A percentile compares a stretch with the other conserved stretches of the same genome.
phyloP scores from a whole-genome alignment of 2,113 vertebrate species.

The Gavia stellata region DNA sequence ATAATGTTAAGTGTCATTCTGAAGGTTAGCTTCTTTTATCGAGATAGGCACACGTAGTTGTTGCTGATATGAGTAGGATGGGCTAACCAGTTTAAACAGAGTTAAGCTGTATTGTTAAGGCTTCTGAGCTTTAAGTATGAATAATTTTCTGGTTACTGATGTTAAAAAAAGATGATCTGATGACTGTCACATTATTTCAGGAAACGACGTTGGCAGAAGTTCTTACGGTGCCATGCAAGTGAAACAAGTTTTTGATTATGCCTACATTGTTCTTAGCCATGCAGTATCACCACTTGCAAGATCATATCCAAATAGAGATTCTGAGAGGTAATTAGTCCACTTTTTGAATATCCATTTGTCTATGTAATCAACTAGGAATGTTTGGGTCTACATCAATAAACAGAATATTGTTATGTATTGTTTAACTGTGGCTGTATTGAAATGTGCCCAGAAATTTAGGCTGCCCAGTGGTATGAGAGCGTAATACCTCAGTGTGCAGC shows the following conservation, averaged over 20 bases:
- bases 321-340: conserved; percentile 83
- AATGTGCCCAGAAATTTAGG: background rate
- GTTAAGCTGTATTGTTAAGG: background rate
- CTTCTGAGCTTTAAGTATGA: background rate
- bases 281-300: conserved; percentile 93
- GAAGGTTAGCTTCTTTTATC: background rate
- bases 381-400: background rate
- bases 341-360: conserved; percentile 33
- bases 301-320: conserved; percentile 92
- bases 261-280: conserved; percentile 92
- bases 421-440: background rate
- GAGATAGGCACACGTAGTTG: background rate
- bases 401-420: background rate
- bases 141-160: background rate
- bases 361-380: conserved; percentile 9
- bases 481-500: background rate
- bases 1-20: background rate
- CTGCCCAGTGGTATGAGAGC: background rate
- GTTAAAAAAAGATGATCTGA: conserved; percentile 19
- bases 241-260: conserved; percentile 98
- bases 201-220: conserved; percentile 95
- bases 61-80: background rate
- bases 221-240: conserved; percentile 99
- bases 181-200: conserved; percentile 71
- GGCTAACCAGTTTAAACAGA: background rate